Conservation (phyloP, 37 sponge, comb jelly and placozoan species). For the Aphrocallistes beatrix region DNA sequence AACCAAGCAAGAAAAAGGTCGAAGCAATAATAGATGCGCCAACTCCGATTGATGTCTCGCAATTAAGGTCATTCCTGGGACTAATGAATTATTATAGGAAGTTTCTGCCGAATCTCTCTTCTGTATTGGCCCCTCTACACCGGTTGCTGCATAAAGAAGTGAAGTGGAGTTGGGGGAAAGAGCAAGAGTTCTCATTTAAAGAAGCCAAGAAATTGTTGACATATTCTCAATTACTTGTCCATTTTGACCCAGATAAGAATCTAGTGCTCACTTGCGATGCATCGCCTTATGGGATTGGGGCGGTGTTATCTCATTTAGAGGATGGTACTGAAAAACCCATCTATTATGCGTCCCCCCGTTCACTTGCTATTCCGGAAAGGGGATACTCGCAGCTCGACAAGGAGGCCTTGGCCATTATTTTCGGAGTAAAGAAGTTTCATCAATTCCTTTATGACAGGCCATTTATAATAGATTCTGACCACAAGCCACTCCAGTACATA, state of each 20-base stretch:
- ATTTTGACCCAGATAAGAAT: slow-evolving; percentile 22
- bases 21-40: slow-evolving; percentile 26
- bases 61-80: slow-evolving; percentile 27
- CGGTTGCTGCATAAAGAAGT: slow-evolving; percentile 18
- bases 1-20: slow-evolving; percentile 14
- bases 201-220: not conserved
- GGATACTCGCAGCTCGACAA: slow-evolving; percentile 27
- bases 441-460: slow-evolving; percentile 13
- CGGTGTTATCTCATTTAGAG: slow-evolving; percentile 27
- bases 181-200: slow-evolving; percentile 11
- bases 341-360: slow-evolving; percentile 27
- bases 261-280: slow-evolving; percentile 21
- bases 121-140: slow-evolving; percentile 23
- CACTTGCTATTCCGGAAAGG: slow-evolving; percentile 20
- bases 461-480: slow-evolving; percentile 21
- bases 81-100: slow-evolving; percentile 29
- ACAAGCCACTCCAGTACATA: slow-evolving; percentile 24
- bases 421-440: slow-evolving; percentile 28
- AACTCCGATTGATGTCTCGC: slow-evolving; percentile 20
- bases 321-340: slow-evolving; percentile 26
- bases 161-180: slow-evolving; percentile 21
- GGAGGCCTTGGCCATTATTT: slow-evolving; percentile 25
- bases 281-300: slow-evolving; percentile 29
- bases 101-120: slow-evolving; percentile 27
- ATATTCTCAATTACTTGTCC: slow-evolving; percentile 5